Base-by-base conservation (phyloP, 2,113 vertebrate species). In the Corythornis cristatus region DNA sequence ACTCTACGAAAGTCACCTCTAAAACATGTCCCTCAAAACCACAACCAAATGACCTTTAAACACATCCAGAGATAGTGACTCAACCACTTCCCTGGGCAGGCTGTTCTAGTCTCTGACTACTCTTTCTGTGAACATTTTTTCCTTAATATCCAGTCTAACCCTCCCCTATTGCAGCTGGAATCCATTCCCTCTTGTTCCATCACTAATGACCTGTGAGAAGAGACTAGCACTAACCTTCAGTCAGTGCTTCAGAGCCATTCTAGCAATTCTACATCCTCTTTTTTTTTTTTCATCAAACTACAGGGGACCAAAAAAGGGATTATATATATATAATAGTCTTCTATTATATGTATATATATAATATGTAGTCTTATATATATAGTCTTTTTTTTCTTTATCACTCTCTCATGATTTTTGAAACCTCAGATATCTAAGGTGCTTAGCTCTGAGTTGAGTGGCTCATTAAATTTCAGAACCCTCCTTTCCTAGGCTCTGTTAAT, bases 381-480 rank as follows among this genome's bases (percentile, higher is more conserved):
- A 85, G 91, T 35, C 66, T 71, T 83, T 68, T 57, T 82, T 68
- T 83, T 33, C 26, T 68, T 70, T 58, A 77, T 87, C 25, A 21
- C 60, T 35, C 35, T 86, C 68, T 82, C 73, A 18, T 65, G 40
- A 64, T 96, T 95, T 95, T 81, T 91, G 84, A 89, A 95, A 78
- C 83, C 72, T 83, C 28, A 75, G 78, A 6, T 86, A 84, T 92
- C 70, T 91, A 75, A 80, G 91, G 88, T 31, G 1, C 77, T 92
- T 82, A 83, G 93, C 80, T 88, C n/a, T 40, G 67, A 7, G 2
- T 42, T 71, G 82, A 96, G 73, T 87, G 75, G 43, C 94, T 96
- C 84, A 93, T 93, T 95, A 94, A 93, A 91, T 96, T 91, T 73
- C 95, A 93, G 88, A 83, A 51, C 81, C 64, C 31, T 90, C 67